Base-by-base conservation (phyloP, 2,797 vertebrate species). In the Sebastes diploproa region DNA sequence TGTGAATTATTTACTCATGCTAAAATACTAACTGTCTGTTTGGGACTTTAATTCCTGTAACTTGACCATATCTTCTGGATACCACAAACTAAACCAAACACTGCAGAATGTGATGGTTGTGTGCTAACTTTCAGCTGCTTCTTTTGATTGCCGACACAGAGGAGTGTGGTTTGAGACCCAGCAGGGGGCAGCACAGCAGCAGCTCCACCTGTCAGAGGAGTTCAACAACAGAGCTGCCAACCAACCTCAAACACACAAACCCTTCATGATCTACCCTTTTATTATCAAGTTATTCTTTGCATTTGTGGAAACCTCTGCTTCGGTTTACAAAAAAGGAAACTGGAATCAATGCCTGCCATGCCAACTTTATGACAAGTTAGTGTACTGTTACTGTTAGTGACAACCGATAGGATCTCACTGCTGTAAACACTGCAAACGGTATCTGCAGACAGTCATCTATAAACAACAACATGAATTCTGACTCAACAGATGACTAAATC, bases 111-210 rank as follows among this genome's bases (percentile, higher is more conserved):
- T 14, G 18, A 29, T 3, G 18, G 14, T 22, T 7, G 7, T 50
- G 42, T 20, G 16, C 18, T 32, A 36, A 52, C 11, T 29, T 52
- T 11, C 25, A 34, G 12, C 16, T 4, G 12, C 27, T 54, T 27
- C 1, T 32, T 59, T 30, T 65, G 46, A 27, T 38, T 52, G 55
- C 29, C 2, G 52, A 4, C 27, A 38, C 8, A 9, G 25, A 52
- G 61, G 25, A 74, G 61, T 73, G 50, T 55, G 23, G 36, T 60
- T 58, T n/a, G 38, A 42, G 32, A 54, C 46, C 80, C 91, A 93
- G 80, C 42, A 94, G 92, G 80, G 84, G 89, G 92, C 88, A 85
- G 82, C 82, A 42, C 58, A 82, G 82, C 72, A 81, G 78, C 70
- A 62, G 72, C 61, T 10, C 62, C 58, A 80, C 30, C 65, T 71